These are phyloP conservation scores for Schizaphis graminum DNA, from an alignment of 2,888 invertebrate genomes.

Conservation along the genomic window DNA sequence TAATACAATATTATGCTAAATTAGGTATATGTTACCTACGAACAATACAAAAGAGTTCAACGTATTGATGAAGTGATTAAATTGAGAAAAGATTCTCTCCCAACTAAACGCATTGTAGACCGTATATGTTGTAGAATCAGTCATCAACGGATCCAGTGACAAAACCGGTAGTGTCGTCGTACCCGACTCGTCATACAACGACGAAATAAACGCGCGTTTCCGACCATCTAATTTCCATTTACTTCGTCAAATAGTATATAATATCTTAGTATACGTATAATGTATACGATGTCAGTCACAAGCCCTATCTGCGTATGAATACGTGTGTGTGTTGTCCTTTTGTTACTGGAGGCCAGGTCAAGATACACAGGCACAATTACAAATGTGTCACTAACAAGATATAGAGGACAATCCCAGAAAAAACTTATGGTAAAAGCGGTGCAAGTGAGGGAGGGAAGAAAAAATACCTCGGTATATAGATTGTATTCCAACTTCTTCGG, in stretches of 20 bases:
- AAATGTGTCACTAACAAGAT: slow-evolving; percentile 60
- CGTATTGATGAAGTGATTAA: slow-evolving; percentile 24
- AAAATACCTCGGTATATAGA: slow-evolving; percentile 55
- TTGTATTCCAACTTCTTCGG: slow-evolving; percentile 61
- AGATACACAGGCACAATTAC: slow-evolving; percentile 43
- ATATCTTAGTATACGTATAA: neutral
- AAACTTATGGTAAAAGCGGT: neutral
- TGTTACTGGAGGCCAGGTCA: slow-evolving; percentile 44
- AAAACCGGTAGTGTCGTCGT: slow-evolving; percentile 8
- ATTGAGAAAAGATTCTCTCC: neutral
- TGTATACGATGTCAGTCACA: slow-evolving; percentile 17
- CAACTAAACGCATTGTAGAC: neutral
- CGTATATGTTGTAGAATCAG: neutral
- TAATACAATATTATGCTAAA: neutral
- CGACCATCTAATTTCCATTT: slow-evolving; percentile 29
- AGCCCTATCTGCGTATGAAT: slow-evolving; percentile 22
- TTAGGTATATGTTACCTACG: neutral
- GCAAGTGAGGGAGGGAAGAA: neutral
- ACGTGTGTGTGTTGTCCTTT: slow-evolving; percentile 12
- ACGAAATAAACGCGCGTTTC: neutral
- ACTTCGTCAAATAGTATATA: neutral
- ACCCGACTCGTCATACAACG: neutral
- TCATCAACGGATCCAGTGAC: slow-evolving; percentile 28
- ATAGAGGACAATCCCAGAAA: slow-evolving; percentile 51
- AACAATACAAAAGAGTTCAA: neutral